Percentiles rank a stretch among this genome's conserved stretches.
phyloP scores from a whole-genome alignment of 2,888 invertebrate species.

The Apoderus coryli region DNA sequence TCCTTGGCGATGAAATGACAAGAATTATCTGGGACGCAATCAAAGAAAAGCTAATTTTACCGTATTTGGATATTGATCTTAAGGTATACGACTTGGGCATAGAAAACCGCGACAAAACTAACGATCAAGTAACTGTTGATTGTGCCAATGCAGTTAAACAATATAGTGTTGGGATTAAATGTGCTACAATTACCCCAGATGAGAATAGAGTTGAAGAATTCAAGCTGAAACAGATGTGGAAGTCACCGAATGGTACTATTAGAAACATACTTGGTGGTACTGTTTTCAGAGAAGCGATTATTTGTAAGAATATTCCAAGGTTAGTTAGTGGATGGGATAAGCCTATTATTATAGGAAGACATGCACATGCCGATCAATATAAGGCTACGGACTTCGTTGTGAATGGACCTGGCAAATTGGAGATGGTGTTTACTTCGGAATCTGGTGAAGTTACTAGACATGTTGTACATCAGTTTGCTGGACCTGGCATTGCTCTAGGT shows the following conservation, averaged over 20 bases:
- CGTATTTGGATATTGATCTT: constrained; percentile 88
- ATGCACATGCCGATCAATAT: constrained; percentile 96
- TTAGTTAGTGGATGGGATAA: constrained; percentile 90
- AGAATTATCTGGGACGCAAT: constrained; percentile 97
- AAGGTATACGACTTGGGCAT: constrained; percentile 92
- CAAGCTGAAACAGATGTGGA: constrained; percentile 81
- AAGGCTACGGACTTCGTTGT: constrained; percentile 95
- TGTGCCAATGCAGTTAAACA: constrained; percentile 93
- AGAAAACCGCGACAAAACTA: constrained; percentile 84
- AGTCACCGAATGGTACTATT: constrained; percentile 79
- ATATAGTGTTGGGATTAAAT: constrained; percentile 97
- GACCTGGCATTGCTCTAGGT: constrained; percentile 78
- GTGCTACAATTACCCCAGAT: constrained; percentile 97
- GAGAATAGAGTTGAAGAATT: constrained; percentile 87
- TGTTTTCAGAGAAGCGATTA: constrained; percentile 70
- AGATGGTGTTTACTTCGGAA: constrained; percentile 64
- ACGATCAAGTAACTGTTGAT: constrained; percentile 91
- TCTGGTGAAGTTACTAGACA: constrained; percentile 50
- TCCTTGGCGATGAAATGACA: constrained; percentile 93
- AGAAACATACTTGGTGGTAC: constrained; percentile 77
- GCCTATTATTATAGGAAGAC: constrained; percentile 96
- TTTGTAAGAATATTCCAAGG: constrained; percentile 87
- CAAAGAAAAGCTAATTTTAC: constrained; percentile 91
- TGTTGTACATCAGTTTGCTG: constrained; percentile 72
- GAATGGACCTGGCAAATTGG: constrained; percentile 77